Conservation (phyloP, 2,797 vertebrate genomes). For the Pseudochirops cupreus region DNA sequence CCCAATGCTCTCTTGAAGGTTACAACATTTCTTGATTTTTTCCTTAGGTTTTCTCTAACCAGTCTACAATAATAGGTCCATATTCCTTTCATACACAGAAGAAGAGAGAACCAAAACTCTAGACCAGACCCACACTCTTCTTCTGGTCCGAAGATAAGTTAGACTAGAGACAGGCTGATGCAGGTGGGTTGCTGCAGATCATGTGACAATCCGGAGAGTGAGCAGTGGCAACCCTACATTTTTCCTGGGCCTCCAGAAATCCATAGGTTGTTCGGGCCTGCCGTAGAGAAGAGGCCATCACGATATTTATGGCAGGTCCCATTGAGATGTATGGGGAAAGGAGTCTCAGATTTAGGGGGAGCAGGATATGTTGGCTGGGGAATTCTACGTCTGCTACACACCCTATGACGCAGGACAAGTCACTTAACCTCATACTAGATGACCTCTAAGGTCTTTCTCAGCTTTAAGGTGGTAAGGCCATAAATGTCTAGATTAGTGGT, state of each 20-base stretch:
- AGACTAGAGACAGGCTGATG: too few relatives aligned
- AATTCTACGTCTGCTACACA: background rate
- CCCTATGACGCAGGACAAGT: background rate
- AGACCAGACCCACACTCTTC: too few relatives aligned
- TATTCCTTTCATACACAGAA: background rate
- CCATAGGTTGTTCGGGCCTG: too few relatives aligned
- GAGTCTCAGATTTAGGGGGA: background rate
- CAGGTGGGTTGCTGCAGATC: too few relatives aligned
- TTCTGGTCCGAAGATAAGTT: too few relatives aligned
- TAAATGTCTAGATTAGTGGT: background rate
- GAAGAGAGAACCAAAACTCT: background rate
- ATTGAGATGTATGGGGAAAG: background rate
- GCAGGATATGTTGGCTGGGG: background rate
- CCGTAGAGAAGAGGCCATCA: background rate
- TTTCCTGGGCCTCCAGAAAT: too few relatives aligned
- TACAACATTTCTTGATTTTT: background rate
- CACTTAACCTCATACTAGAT: background rate
- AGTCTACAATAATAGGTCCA: background rate
- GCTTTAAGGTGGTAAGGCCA: background rate
- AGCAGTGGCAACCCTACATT: too few relatives aligned
- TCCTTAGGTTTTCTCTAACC: background rate
- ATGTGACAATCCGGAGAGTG: too few relatives aligned
- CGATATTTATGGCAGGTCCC: background rate
- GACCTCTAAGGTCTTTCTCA: background rate
- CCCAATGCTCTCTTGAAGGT: background rate